These are phyloP conservation scores for Clamator glandarius DNA, from an alignment of 2,797 vertebrate species.

Conservation along the genomic window DNA sequence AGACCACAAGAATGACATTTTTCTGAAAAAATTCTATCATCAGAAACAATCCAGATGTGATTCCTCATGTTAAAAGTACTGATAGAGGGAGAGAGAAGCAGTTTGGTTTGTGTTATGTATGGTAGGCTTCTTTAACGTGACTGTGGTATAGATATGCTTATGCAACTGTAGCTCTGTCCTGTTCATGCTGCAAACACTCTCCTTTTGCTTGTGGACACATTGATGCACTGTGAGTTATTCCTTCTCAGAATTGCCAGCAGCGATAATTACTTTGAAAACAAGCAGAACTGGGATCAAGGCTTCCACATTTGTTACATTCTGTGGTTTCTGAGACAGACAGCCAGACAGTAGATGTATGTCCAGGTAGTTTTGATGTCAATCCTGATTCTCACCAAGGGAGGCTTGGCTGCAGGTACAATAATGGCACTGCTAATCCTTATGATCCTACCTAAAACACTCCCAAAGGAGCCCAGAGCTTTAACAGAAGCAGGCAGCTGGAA, in stretches of 20 bases:
- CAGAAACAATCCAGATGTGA: not conserved
- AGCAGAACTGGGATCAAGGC: conserved; percentile 9
- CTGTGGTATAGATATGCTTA: not conserved
- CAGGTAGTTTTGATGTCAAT: not conserved
- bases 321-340: not conserved
- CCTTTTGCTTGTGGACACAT: conserved; percentile 41
- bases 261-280: conserved; percentile 26
- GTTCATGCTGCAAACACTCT: conserved; percentile 34
- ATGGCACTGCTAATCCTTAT: not conserved
- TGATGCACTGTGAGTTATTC: conserved; percentile 53
- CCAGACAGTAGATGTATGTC: not conserved
- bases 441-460: not conserved
- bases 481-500: not conserved
- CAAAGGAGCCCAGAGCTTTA: not conserved
- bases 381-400: not conserved
- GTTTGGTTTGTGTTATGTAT: not conserved
- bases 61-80: not conserved
- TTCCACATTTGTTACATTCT: not conserved
- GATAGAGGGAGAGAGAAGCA: not conserved
- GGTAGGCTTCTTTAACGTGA: not conserved
- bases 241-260: conserved; percentile 41
- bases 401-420: not conserved
- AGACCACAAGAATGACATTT: not conserved
- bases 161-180: not conserved
- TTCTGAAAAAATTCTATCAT: not conserved